Conservation (phyloP, 2,797 vertebrate genomes). For the Tenualosa ilisha region DNA sequence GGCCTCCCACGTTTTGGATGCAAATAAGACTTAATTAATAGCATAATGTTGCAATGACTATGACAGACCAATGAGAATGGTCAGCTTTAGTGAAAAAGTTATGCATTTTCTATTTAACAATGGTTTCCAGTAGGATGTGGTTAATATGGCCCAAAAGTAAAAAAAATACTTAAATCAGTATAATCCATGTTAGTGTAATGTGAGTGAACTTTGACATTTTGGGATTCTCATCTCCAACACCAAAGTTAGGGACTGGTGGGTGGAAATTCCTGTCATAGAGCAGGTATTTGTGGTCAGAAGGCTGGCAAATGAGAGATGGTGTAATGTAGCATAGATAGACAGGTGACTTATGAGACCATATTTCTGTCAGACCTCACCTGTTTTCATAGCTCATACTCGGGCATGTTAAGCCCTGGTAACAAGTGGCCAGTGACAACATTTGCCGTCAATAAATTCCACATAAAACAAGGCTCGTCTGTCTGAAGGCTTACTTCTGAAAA, state of each 20-base stretch:
- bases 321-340: constrained; percentile 47
- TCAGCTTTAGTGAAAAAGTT: constrained; percentile 46
- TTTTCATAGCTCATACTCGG: constrained; percentile 55
- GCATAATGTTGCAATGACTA: constrained; percentile 61
- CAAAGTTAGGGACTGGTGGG: constrained; percentile 30
- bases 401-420: constrained; percentile 50
- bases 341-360: constrained; percentile 53
- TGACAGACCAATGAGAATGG: constrained; percentile 45
- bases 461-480: constrained; percentile 55
- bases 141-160: not conserved
- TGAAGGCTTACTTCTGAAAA: constrained; percentile 43
- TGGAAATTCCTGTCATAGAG: constrained; percentile 34
- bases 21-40: constrained; percentile 72
- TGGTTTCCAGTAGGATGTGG: not conserved
- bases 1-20: constrained; percentile 55
- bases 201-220: constrained; percentile 43
- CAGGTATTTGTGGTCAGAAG: constrained; percentile 42
- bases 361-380: constrained; percentile 58
- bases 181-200: not conserved
- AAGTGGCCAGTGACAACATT: constrained; percentile 53
- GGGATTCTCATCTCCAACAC: constrained; percentile 29
- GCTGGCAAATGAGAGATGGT: constrained; percentile 33
- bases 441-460: constrained; percentile 57
- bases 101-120: not conserved
- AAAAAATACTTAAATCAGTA: not conserved